phyloP scores from a whole-genome alignment of 23 tunicate species.

The Corella eumyota region DNA sequence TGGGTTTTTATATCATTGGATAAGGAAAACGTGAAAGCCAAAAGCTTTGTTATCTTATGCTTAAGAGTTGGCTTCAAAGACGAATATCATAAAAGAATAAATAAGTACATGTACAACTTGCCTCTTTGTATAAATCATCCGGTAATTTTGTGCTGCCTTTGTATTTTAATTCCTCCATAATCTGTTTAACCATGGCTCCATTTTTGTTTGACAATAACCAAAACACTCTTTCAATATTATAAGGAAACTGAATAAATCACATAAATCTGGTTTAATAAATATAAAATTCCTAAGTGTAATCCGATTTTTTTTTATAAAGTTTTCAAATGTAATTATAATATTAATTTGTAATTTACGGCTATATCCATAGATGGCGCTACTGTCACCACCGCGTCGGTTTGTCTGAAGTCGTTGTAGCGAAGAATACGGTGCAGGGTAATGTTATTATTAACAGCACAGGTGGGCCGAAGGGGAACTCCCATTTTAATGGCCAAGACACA shows the following conservation, averaged over 20 bases:
- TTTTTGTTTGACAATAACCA: constrained; percentile 26
- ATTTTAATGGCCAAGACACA: constrained; percentile 36
- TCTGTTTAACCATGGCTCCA: constrained; percentile 1
- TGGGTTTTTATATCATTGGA: background rate
- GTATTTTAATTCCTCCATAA: constrained; percentile 26
- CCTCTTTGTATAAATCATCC: constrained; percentile 20
- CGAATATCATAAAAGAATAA: background rate
- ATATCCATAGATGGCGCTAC: constrained; percentile 62
- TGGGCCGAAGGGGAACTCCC: constrained; percentile 54
- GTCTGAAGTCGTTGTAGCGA: constrained; percentile 6
- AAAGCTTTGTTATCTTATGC: background rate
- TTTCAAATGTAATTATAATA: background rate
- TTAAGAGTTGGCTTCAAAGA: background rate
- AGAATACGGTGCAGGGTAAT: constrained; percentile 31
- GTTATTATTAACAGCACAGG: constrained; percentile 39
- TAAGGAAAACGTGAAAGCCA: background rate
- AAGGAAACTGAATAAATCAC: constrained; percentile 25
- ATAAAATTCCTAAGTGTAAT: background rate
- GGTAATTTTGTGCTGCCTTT: constrained; percentile 18
- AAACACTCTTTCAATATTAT: constrained; percentile 33
- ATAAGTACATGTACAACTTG: background rate
- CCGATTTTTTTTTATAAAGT: too few species aligned
- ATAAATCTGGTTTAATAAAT: background rate
- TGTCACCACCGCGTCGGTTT: constrained; percentile 15
- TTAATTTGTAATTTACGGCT: constrained; percentile 14